Conservation (phyloP, 2,888 invertebrate genomes). For the Sinodicranocentrus sp. region DNA sequence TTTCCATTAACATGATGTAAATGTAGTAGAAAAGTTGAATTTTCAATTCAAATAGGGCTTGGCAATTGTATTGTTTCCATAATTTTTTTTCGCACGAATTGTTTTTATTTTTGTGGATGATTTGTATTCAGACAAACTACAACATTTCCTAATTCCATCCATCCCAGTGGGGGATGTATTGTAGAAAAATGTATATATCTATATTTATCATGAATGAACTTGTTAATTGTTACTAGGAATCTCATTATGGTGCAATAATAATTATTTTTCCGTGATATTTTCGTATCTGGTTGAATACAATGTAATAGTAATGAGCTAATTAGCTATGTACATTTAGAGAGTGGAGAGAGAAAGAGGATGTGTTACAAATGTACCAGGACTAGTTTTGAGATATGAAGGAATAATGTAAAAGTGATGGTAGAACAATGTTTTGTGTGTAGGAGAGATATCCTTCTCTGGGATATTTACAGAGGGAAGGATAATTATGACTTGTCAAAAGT, state of each 20-base stretch:
- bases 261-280: not conserved
- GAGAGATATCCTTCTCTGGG: not conserved
- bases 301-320: conserved; percentile 47
- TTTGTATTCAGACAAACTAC: not conserved
- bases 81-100: too few relatives aligned
- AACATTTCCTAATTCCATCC: not conserved
- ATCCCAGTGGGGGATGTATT: too few relatives aligned
- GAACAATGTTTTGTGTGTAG: conserved; percentile 14
- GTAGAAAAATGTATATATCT: too few relatives aligned
- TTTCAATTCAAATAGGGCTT: conserved; percentile 30
- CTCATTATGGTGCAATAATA: conserved; percentile 38
- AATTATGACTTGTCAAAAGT: conserved; percentile 32
- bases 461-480: conserved; percentile 4
- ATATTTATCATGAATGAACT: conserved; percentile 8
- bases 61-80: not conserved
- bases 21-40: not conserved
- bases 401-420: conserved; percentile 3
- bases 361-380: conserved; percentile 1
- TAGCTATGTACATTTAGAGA: conserved; percentile 26
- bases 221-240: conserved; percentile 48
- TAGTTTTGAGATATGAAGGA: not conserved
- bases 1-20: not conserved
- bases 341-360: conserved; percentile 13
- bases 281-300: conserved; percentile 28
- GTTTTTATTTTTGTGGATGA: too few relatives aligned